Evolutionary conservation across 2,797 vertebrate genomes (phyloP).

Genomic region (Philypnodon macrostomus): DNA sequence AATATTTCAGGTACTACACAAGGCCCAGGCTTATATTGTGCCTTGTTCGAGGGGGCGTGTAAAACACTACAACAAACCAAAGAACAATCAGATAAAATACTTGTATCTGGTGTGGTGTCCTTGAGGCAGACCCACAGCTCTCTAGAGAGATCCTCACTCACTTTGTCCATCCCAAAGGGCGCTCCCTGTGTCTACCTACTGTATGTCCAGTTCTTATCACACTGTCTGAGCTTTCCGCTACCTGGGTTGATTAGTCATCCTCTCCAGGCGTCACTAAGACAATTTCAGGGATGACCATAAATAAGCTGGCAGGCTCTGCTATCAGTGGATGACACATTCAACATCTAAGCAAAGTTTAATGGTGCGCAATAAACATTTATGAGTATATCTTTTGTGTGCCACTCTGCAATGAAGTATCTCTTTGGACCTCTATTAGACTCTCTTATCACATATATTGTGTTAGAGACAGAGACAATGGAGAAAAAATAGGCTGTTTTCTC

Average conservation of each 20-base stretch:
- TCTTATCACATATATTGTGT: conserved; percentile 62
- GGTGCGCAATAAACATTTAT: conserved; percentile 76
- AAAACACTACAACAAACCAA: conserved; percentile 20
- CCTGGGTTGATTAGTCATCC: conserved; percentile 69
- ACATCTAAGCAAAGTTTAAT: conserved; percentile 81
- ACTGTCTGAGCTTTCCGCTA: conserved; percentile 63
- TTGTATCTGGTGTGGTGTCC: conserved; percentile 57
- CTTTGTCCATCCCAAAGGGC: conserved; percentile 54
- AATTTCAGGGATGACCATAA: conserved; percentile 68
- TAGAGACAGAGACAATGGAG: conserved; percentile 42
- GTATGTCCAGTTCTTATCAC: conserved; percentile 58
- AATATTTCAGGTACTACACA: too few relatives aligned
- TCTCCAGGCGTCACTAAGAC: conserved; percentile 73
- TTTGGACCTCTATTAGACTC: conserved; percentile 49
- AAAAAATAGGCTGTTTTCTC: conserved; percentile 38
- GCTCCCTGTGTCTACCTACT: conserved; percentile 41
- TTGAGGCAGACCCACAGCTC: conserved; percentile 66
- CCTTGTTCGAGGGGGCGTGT: background rate
- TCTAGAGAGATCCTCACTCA: conserved; percentile 63
- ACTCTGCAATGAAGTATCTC: conserved; percentile 60
- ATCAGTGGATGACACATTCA: conserved; percentile 71
- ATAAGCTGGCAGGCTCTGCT: conserved; percentile 65
- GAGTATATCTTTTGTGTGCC: conserved; percentile 59
- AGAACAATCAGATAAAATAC: conserved; percentile 53
- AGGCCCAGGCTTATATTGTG: too few relatives aligned